Base-by-base conservation (phyloP, 2,113 vertebrate species). In the Carettochelys insculpta region DNA sequence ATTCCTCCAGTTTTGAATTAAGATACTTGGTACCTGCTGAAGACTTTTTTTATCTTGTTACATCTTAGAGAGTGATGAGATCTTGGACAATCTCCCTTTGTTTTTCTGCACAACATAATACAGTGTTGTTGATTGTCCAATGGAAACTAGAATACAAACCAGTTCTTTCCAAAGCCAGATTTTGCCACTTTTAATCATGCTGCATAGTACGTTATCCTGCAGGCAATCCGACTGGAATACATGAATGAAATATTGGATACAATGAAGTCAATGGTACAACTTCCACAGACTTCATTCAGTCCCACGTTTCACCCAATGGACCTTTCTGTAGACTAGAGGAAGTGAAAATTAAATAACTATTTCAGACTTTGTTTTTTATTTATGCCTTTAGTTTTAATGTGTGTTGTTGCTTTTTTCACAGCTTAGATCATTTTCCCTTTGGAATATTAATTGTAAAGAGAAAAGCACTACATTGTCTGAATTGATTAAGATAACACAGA, bases 31-130 rank as follows among this genome's bases (percentile, higher is more conserved):
- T 93, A 82, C 56, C 77, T 91, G 51, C 89, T 94, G 56, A 96
- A 96, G 45, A 56, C 6, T 51, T 86, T 51, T 27, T 89, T 90
- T 94, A 86, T 95, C 54, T 77, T 84, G 6, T 54, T 92, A 25
- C 1, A 87, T 92, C 80, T 92, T 79, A 38, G 96, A 90, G 27
- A 68, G 13, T 5, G 82, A 38, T 53, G 38, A 41, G 47, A 48
- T 86, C 82, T 94, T 91, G 65, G 79, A 88, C 77, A 94, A 92
- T 27, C 34, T 95, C 50, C 95, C 58, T 54, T 82, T 34, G 83
- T 92, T 85, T 31, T 47, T 51, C 5, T 83, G 82, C 76, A 50
- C 5, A 81, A 75, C 6, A 90, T 27, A 92, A 84, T 52, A 78
- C 88, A 88, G 1, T 16, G 22, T 87, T 90, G 71, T 34, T 78